A percentile compares a stretch with the other conserved stretches of the same genome.
Evolutionary conservation across 2,797 vertebrate genomes (phyloP).

Genomic region (Clamator glandarius): DNA sequence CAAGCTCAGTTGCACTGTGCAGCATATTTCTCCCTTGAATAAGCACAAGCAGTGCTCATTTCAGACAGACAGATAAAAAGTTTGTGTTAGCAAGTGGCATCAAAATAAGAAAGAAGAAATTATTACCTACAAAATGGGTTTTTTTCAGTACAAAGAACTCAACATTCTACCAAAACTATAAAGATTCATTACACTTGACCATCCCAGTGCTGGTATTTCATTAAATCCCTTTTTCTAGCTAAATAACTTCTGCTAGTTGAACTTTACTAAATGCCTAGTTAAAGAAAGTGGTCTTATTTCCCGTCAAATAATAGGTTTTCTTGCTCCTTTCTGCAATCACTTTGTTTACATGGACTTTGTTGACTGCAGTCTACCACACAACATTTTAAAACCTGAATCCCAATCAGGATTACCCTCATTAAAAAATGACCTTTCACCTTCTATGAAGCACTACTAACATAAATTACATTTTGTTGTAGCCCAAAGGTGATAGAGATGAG

Average conservation of each 20-base stretch:
- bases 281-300: not conserved
- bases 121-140: not conserved
- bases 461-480: constrained; percentile 87
- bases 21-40: not conserved
- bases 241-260: not conserved
- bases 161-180: not conserved
- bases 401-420: constrained; percentile 76
- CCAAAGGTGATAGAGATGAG: constrained; percentile 91
- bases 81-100: not conserved
- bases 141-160: not conserved
- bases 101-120: not conserved
- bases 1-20: not conserved
- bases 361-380: not conserved
- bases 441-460: constrained; percentile 77
- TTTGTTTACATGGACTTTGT: not conserved
- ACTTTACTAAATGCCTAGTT: not conserved
- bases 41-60: not conserved
- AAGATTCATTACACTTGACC: not conserved
- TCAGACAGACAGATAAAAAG: not conserved
- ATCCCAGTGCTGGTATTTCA: not conserved
- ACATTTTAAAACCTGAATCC: constrained; percentile 46
- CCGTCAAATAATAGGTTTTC: not conserved
- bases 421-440: constrained; percentile 75
- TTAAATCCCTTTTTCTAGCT: not conserved
- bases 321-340: not conserved